A percentile compares a stretch with the other conserved stretches of the same genome.
Evolutionary conservation across 2,797 vertebrate genomes (phyloP).

Genomic region (Sciurus carolinensis): DNA sequence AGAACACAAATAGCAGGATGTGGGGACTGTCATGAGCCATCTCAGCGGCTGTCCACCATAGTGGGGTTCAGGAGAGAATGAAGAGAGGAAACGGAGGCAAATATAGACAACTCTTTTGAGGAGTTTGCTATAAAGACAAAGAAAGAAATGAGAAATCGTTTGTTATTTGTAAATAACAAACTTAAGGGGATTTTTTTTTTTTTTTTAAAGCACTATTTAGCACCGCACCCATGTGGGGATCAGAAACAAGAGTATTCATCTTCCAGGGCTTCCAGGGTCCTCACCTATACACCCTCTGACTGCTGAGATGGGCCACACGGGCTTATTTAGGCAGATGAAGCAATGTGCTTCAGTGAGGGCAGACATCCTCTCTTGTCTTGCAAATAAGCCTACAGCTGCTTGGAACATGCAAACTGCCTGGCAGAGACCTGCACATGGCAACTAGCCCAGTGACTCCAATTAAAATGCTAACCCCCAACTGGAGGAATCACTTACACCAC

Average conservation of each 20-base stretch:
- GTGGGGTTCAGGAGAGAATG: neutral
- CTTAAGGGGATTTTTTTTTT: neutral
- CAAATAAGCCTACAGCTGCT: conserved; percentile 59
- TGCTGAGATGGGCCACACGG: neutral
- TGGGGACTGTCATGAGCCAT: neutral
- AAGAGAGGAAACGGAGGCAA: neutral
- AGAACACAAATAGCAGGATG: neutral
- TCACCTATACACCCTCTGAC: neutral
- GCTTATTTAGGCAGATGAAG: conserved; percentile 22
- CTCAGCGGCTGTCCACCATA: neutral
- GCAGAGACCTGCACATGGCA: neutral
- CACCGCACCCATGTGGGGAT: neutral
- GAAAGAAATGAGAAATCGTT: neutral
- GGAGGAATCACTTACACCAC: neutral
- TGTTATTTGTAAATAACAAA: neutral
- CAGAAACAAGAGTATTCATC: neutral
- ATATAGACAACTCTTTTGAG: neutral
- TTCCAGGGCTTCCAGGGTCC: neutral
- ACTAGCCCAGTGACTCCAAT: neutral
- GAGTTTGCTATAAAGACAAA: conserved; percentile 40
- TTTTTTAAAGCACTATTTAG: neutral
- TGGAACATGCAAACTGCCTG: conserved; percentile 6
- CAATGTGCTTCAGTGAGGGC: neutral
- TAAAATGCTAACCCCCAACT: neutral
- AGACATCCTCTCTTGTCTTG: conserved; percentile 38